Evolutionary conservation across 2,888 invertebrate species (phyloP).

Genomic region (Bellardia bayeri): DNA sequence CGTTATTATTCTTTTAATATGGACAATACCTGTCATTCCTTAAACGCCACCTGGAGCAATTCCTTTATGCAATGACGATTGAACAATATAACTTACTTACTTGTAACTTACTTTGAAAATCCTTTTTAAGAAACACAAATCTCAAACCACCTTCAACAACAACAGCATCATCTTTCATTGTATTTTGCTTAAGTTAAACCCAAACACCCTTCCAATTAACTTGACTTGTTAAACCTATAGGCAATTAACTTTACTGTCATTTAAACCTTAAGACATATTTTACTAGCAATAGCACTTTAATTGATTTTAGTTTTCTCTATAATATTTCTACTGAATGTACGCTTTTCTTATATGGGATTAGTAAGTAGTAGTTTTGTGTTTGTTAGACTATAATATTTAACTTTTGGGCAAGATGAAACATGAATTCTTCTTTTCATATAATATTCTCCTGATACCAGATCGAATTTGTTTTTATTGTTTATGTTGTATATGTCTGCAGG

Average conservation of each 20-base stretch:
- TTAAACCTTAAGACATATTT: background rate
- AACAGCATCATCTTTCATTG: background rate
- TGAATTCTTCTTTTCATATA: slow-evolving; percentile 36
- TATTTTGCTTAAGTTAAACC: background rate
- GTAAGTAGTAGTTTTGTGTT: background rate
- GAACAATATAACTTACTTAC: background rate
- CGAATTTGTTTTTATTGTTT: slow-evolving; percentile 41
- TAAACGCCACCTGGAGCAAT: background rate
- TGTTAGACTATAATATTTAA: background rate
- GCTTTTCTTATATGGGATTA: background rate
- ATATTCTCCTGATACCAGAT: slow-evolving; percentile 35
- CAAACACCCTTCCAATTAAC: slow-evolving; percentile 30
- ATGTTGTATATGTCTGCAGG: background rate
- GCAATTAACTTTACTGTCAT: slow-evolving; percentile 51
- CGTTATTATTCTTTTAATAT: background rate
- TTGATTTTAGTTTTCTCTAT: slow-evolving; percentile 41
- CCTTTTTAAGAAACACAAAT: slow-evolving; percentile 1
- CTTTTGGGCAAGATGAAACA: background rate
- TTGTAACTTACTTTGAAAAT: background rate
- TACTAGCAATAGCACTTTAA: slow-evolving; percentile 38
- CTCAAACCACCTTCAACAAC: background rate
- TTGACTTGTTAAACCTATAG: slow-evolving; percentile 42
- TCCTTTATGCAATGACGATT: background rate
- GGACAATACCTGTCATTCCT: background rate
- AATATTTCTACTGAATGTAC: background rate